These are phyloP conservation scores for Chloroceryle aenea DNA, from an alignment of 2,113 vertebrate species.

Conservation along the genomic window DNA sequence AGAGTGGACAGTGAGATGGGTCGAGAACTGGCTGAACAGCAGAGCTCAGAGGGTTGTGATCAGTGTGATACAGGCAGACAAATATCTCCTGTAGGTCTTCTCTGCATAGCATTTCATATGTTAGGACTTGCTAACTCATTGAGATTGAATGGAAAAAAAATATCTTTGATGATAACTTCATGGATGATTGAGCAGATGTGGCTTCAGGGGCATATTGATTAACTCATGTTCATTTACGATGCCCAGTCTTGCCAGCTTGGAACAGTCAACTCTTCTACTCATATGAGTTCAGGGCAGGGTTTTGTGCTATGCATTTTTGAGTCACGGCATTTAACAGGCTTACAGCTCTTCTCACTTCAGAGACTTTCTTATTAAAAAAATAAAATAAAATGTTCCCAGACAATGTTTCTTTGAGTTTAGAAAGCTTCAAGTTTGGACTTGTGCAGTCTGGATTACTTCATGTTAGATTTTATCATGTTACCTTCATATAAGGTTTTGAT, in stretches of 20 bases:
- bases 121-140: background rate
- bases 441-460: background rate
- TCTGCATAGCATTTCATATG: background rate
- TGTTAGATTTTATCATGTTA: background rate
- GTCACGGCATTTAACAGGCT: background rate
- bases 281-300: background rate
- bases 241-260: background rate
- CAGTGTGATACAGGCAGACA: background rate
- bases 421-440: background rate
- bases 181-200: background rate
- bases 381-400: background rate
- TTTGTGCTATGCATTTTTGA: background rate
- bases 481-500: conserved; percentile 10
- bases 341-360: background rate
- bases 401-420: background rate
- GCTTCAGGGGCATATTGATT: background rate
- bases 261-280: background rate
- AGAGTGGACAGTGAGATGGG: too few relatives aligned
- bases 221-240: background rate
- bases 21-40: too few relatives aligned
- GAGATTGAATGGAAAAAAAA: background rate
- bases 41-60: too few relatives aligned
- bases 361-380: background rate
- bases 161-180: background rate
- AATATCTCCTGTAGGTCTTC: background rate